Evolutionary conservation across 2,797 vertebrate species (phyloP).

Genomic region (Pipistrellus nathusii): DNA sequence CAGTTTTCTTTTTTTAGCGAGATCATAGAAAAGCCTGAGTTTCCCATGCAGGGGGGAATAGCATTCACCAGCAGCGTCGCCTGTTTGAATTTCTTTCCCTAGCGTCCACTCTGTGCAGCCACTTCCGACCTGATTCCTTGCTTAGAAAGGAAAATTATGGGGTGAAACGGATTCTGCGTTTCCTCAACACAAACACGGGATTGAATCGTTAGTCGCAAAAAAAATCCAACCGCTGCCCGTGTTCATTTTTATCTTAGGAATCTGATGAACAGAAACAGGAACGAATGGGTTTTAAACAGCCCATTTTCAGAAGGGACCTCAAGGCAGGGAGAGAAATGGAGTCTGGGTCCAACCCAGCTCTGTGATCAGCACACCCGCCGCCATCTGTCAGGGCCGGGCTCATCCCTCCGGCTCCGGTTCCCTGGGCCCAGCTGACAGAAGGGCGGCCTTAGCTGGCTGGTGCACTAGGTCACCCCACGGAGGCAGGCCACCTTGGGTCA

Average conservation of each 20-base stretch:
- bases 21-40: conserved; percentile 58
- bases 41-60: conserved; percentile 34
- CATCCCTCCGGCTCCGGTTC: conserved; percentile 28
- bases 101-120: background rate
- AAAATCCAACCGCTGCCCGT: background rate
- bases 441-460: conserved; percentile 67
- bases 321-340: conserved; percentile 26
- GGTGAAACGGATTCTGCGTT: conserved; percentile 57
- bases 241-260: conserved; percentile 63
- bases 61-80: background rate
- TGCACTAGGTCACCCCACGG: conserved; percentile 68
- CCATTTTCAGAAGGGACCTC: conserved; percentile 64
- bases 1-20: conserved; percentile 44
- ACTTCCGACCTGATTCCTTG: conserved; percentile 55
- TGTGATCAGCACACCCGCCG: conserved; percentile 35
- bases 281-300: conserved; percentile 63
- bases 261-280: conserved; percentile 57
- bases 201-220: conserved; percentile 28
- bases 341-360: conserved; percentile 48
- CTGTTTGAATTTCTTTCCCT: conserved; percentile 53
- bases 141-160: conserved; percentile 48
- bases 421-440: conserved; percentile 67
- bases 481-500: conserved; percentile 78
- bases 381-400: conserved; percentile 70
- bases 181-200: conserved; percentile 60